Base-by-base conservation (phyloP, 92 coral and sea anemone genomes). In the Ricordea florida region DNA sequence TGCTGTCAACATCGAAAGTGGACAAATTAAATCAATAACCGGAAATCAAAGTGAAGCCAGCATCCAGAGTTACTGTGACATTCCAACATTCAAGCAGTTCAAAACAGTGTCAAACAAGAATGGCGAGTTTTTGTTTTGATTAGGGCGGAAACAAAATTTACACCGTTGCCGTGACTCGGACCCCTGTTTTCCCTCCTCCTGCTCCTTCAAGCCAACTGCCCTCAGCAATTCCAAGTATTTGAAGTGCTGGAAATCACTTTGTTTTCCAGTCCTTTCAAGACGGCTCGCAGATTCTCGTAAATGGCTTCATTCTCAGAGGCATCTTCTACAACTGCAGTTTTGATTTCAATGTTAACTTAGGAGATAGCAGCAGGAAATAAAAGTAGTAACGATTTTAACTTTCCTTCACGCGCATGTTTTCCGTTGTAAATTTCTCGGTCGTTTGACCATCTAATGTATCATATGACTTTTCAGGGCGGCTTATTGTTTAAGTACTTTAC, bases 251-350 rank as follows among this genome's bases (percentile, higher is more conserved):
- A 62, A 62, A 62, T 41, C 23, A 38, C 41, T 58, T 36, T 43
- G 7, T 41, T 10, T 30, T 57, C 22, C 11, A 57, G 64, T 30
- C 26, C 43, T n/a, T 34, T 57, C 43, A 5, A 30, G 70, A 62
- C 18, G 34, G 70, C 4, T 57, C 43, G 37, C 52, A 62, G 52
- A 38, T 36, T 62, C 70, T 58, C 45, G 80, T 59, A 8, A 66
- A 58, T 72, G 79, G 79, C 58, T 72, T 72, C 40, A 37, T 72
- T 72, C 69, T 57, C 23, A 57, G 78, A 44, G 62, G 69, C 64
- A 72, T 69, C n/a, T 72, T 72, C 34, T 34, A 72, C 80, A 74
- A 74, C 81, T 74, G 81, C 41, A 48, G 26, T 60, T 44, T 60
- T 37, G 24, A 60, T 35, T 74, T 59, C 69, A 74, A 74, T 62